Percentiles rank a stretch among this genome's conserved stretches.
Evolutionary conservation across 2,113 vertebrate genomes (phyloP).

Genomic region (Probosciger aterrimus): DNA sequence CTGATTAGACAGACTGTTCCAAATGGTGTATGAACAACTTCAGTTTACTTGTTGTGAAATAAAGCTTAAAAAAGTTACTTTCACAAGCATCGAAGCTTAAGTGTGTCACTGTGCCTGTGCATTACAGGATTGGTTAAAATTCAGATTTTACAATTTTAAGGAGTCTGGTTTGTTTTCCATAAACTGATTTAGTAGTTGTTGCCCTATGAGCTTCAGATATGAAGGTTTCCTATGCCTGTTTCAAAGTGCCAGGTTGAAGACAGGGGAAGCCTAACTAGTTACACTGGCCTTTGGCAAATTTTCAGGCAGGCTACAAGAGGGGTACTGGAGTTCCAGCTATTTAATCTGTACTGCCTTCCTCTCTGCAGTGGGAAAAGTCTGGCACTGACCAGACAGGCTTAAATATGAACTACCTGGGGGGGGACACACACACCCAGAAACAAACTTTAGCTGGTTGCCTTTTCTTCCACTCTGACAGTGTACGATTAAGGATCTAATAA

Average conservation of each 20-base stretch:
- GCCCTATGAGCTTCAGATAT: neutral
- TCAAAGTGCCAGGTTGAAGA: neutral
- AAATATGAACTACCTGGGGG: neutral
- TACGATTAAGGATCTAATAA: neutral
- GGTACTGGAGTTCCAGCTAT: neutral
- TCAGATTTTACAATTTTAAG: neutral
- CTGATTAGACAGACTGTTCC: neutral
- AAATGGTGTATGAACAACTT: neutral
- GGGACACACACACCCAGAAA: neutral
- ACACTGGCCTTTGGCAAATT: neutral
- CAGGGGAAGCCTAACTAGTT: neutral
- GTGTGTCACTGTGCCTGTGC: neutral
- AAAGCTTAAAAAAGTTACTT: neutral
- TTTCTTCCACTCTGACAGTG: neutral
- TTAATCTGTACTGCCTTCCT: neutral
- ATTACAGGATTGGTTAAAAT: neutral
- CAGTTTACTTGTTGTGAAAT: neutral
- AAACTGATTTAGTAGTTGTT: neutral
- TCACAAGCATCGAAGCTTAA: neutral
- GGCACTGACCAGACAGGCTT: neutral
- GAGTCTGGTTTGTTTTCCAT: neutral
- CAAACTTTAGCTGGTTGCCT: neutral
- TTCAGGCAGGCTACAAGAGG: neutral
- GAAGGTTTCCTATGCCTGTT: neutral
- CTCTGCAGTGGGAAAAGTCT: rapidly evolving